Evolutionary conservation across 2,113 vertebrate genomes (phyloP), one percentile per base, ranked within the genome.

Genomic region (Silurus glanis): DNA sequence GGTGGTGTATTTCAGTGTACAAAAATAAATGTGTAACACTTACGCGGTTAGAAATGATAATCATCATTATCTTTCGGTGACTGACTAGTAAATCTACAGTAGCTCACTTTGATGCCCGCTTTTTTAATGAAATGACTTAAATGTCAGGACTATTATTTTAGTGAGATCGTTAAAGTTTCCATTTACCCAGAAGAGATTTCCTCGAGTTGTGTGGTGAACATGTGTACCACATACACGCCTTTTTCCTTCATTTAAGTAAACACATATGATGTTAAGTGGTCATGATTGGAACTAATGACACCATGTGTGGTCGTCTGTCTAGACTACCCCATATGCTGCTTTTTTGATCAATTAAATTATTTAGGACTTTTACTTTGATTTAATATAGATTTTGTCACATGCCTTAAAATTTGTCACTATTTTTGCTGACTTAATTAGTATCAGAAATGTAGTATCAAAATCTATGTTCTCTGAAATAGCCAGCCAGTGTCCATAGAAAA

Each of bases 221-320:
- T 93, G 91, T 92, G 91, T 89, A 90, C 89, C 89, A 91, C 88
- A 93, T 93, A 92, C 89, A 90, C 88, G 79, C 89, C 66, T 88
- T 91, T 93, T 92, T 88, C 88, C 89, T 89, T 89, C 67, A 87
- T 93, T 91, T 92, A 78, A 91, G 85, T 89, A 86, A 74, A 90
- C 66, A 79, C 83, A 91, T 90, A 90, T 92, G 89, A 95, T 89
- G 92, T 90, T 87, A 89, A 91, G 71, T 85, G 84, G 90, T 64
- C 83, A 53, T 84, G 88, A 90, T 91, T 90, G 80, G 85, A 89
- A 88, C 89, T 90, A 86, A 80, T 86, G 90, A 91, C 92, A 86
- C 90, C 89, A 87, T 94, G 94, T 95, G 94, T 93, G 94, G 94
- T 92, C 93, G 71, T 74, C 80, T 61, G 93, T 94, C 92, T 94